phyloP scores from a whole-genome alignment of 1,140 invertebrate genomes.

The Penaeus chinensis region DNA sequence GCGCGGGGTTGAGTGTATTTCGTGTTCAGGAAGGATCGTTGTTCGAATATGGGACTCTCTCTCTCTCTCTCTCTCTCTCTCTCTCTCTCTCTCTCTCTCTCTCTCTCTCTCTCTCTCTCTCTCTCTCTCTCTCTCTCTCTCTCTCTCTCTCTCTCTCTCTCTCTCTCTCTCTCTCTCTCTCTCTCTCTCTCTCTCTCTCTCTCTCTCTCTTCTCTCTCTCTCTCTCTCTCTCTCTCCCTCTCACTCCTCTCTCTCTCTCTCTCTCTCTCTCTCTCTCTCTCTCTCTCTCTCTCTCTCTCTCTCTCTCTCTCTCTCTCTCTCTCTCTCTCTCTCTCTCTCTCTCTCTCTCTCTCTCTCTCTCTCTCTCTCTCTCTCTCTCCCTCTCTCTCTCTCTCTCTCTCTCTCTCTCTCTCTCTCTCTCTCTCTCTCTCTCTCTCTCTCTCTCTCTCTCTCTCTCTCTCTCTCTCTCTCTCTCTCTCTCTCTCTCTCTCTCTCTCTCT shows the following conservation, averaged over 20 bases:
- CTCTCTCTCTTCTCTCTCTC: not conserved
- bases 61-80: constrained; percentile 12
- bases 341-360: not conserved
- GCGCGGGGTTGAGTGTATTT: not conserved
- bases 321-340: constrained; percentile 19
- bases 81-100: not conserved
- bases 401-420: constrained; percentile 34
- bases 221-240: constrained; percentile 24
- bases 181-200: too few species aligned
- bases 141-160: not conserved
- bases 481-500: not conserved
- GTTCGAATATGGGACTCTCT: not conserved
- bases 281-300: constrained; percentile 26
- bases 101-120: not conserved
- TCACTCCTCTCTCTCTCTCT: not conserved
- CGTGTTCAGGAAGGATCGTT: not conserved
- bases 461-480: constrained; percentile 5
- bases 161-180: too few species aligned
- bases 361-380: not conserved
- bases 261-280: too few species aligned
- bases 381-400: constrained; percentile 25
- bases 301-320: constrained; percentile 18
- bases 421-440: constrained; percentile 29
- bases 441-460: not conserved
- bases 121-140: constrained; percentile 16